Percentiles rank a stretch among this genome's conserved stretches.
Conservation (phyloP, 30 jellyfish, hydroid and myxozoan species). For the Aurelia aurita complex sp. Pacific region DNA sequence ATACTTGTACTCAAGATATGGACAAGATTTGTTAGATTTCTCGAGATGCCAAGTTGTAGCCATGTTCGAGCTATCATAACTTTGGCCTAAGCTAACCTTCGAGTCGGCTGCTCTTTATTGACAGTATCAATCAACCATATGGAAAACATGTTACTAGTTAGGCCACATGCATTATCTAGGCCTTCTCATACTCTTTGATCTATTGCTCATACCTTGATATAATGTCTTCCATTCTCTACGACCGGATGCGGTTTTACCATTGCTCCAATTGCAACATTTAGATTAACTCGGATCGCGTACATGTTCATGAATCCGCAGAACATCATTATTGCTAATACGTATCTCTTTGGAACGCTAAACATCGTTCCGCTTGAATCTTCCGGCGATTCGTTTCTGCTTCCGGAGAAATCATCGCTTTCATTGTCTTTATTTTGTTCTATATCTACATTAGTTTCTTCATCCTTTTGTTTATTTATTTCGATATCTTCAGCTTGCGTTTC, state of each 20-base stretch:
- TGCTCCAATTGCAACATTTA: slow-evolving; percentile 99
- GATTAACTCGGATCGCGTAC: slow-evolving; percentile 98
- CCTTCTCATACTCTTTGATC: neutral
- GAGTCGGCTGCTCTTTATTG: too few relatives aligned
- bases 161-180: too few relatives aligned
- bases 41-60: too few relatives aligned
- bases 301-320: slow-evolving; percentile 91
- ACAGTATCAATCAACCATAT: too few relatives aligned
- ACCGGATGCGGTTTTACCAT: slow-evolving; percentile 94
- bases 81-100: too few relatives aligned
- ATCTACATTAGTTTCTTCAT: neutral
- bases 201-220: slow-evolving; percentile 63
- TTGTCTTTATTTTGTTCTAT: neutral
- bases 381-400: slow-evolving; percentile 22
- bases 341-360: slow-evolving; percentile 77
- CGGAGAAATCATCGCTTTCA: slow-evolving; percentile 19
- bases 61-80: too few relatives aligned
- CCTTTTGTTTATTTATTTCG: neutral
- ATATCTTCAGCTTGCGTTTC: neutral
- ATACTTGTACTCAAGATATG: too few relatives aligned
- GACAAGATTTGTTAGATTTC: too few relatives aligned
- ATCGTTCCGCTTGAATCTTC: slow-evolving; percentile 29
- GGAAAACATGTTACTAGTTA: too few relatives aligned
- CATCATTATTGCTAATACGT: slow-evolving; percentile 89
- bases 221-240: slow-evolving; percentile 73